Conservation (phyloP, 2,797 vertebrate genomes). For the Gallinago stenura region DNA sequence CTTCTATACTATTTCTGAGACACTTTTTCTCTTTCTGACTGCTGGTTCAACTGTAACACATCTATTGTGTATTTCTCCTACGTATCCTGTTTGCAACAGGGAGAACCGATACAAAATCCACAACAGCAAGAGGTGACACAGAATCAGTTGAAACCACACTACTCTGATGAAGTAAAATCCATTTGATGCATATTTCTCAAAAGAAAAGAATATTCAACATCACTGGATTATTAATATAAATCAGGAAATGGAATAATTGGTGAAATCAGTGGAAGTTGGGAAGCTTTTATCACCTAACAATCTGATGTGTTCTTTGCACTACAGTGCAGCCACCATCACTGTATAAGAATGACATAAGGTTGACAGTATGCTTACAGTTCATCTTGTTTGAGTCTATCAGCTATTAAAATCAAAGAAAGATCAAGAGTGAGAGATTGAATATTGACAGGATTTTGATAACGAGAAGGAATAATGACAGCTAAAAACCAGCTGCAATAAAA, state of each 20-base stretch:
- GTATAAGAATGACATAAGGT: not conserved
- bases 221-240: not conserved
- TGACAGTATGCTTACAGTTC: not conserved
- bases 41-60: not conserved
- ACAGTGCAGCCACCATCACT: not conserved
- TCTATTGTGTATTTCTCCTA: not conserved
- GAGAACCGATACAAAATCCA: not conserved
- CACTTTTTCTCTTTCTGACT: not conserved
- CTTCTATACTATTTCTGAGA: not conserved
- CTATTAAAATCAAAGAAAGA: not conserved
- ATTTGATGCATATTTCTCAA: not conserved
- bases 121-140: not conserved
- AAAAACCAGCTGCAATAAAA: not conserved
- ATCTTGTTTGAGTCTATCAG: not conserved
- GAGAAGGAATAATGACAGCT: not conserved
- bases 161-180: not conserved
- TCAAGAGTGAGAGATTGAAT: not conserved
- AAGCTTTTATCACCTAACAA: not conserved
- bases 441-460: not conserved
- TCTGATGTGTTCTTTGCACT: not conserved
- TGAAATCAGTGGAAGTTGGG: not conserved
- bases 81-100: not conserved
- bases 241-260: not conserved
- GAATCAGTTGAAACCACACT: not conserved
- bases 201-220: not conserved